Evolutionary conservation across 92 coral and sea anemone genomes (phyloP).

Genomic region (Epizoanthus stellaris): DNA sequence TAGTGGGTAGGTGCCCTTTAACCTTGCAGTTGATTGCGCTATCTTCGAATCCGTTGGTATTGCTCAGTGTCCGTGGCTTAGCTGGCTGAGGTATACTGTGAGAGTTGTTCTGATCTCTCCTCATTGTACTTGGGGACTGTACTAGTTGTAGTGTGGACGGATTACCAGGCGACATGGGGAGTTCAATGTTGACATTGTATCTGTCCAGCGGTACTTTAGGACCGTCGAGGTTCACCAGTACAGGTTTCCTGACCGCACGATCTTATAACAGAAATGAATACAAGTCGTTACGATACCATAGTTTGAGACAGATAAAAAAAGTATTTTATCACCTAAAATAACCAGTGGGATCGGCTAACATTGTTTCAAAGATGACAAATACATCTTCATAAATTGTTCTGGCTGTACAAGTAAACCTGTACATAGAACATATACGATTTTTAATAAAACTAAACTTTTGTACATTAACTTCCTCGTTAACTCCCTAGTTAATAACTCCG

Average conservation of each 20-base stretch:
- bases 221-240: conserved; percentile 27
- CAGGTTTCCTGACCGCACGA: conserved; percentile 35
- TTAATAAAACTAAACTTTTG: no score
- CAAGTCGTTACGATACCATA: not conserved
- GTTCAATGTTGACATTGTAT: conserved; percentile 2
- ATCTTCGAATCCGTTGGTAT: not conserved
- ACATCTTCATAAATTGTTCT: no score
- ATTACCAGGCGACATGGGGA: conserved; percentile 40
- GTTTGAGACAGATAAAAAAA: no score
- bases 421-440: no score
- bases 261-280: conserved; percentile 17
- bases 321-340: no score
- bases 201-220: conserved; percentile 4
- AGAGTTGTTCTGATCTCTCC: not conserved
- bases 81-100: not conserved
- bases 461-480: no score
- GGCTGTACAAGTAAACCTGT: no score
- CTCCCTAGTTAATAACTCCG: no score
- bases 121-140: not conserved
- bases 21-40: not conserved
- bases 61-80: not conserved
- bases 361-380: no score
- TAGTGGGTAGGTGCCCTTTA: not conserved
- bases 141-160: conserved; percentile 33
- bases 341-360: no score